phyloP scores from a whole-genome alignment of 2,797 vertebrate species.

The Eulemur rubriventer region DNA sequence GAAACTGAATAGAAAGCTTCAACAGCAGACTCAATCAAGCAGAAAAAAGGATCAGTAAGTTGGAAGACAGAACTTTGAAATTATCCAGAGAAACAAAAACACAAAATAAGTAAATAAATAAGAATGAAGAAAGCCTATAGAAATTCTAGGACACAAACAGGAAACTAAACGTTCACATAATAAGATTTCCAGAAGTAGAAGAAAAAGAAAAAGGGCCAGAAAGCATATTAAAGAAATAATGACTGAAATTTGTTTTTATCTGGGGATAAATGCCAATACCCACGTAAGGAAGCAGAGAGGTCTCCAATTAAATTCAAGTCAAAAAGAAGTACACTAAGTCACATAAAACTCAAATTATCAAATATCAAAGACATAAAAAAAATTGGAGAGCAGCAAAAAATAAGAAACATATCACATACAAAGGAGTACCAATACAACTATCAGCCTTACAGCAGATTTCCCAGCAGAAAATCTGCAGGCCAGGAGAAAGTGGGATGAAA shows the following conservation, averaged over 20 bases:
- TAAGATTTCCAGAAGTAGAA: neutral
- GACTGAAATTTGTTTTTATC: neutral
- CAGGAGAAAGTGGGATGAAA: neutral
- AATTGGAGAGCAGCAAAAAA: neutral
- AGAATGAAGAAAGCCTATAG: neutral
- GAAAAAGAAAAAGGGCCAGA: neutral
- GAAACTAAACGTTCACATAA: neutral
- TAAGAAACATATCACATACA: neutral
- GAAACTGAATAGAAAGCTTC: neutral
- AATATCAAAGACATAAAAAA: neutral
- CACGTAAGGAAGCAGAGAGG: neutral
- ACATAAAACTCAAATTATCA: neutral
- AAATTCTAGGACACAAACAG: neutral
- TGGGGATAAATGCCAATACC: neutral
- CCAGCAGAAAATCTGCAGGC: neutral
- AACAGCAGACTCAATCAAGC: neutral
- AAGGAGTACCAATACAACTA: neutral
- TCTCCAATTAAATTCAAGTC: neutral
- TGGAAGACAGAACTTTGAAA: neutral
- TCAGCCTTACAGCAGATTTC: neutral
- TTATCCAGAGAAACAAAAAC: neutral
- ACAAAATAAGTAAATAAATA: neutral
- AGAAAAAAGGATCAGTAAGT: neutral
- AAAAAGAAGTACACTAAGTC: neutral
- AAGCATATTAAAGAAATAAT: neutral